Conservation (phyloP, 1,140 invertebrate genomes). For the Planococcus citri region DNA sequence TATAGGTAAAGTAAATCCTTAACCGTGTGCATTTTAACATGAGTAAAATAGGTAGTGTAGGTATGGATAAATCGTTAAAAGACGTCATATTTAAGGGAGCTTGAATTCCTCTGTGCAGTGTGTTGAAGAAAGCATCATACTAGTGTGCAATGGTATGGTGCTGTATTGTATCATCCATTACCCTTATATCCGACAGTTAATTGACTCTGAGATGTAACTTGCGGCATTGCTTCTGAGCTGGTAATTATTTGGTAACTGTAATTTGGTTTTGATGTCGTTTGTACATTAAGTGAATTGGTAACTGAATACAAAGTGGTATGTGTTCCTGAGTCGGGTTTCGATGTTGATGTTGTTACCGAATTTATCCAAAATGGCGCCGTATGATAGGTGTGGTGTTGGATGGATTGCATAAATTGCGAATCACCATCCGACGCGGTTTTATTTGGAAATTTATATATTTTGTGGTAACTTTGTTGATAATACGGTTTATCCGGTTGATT, state of each 20-base stretch:
- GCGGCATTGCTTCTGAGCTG: slow-evolving; percentile 4
- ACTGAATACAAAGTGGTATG: slow-evolving; percentile 13
- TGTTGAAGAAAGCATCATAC: neutral
- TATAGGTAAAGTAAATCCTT: too few species aligned
- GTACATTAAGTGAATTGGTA: slow-evolving; percentile 10
- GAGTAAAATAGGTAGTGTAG: neutral
- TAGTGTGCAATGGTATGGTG: neutral
- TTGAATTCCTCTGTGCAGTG: neutral
- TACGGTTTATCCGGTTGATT: neutral
- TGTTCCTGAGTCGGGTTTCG: neutral
- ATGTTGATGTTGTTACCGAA: neutral
- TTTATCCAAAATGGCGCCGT: slow-evolving; percentile 14
- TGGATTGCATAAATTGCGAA: neutral
- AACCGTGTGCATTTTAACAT: neutral
- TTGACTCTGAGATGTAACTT: neutral
- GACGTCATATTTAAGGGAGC: neutral
- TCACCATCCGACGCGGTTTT: neutral
- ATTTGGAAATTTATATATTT: neutral
- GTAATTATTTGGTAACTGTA: slow-evolving; percentile 10
- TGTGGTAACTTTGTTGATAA: slow-evolving; percentile 11
- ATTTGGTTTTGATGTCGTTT: slow-evolving; percentile 12
- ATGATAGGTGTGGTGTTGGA: slow-evolving; percentile 1
- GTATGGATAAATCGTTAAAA: neutral
- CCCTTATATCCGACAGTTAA: slow-evolving; percentile 13
- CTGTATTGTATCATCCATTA: neutral